Evolutionary conservation across 1,140 invertebrate species (phyloP), one percentile per base, ranked within the genome.

Genomic region (Halictus rubicundus): DNA sequence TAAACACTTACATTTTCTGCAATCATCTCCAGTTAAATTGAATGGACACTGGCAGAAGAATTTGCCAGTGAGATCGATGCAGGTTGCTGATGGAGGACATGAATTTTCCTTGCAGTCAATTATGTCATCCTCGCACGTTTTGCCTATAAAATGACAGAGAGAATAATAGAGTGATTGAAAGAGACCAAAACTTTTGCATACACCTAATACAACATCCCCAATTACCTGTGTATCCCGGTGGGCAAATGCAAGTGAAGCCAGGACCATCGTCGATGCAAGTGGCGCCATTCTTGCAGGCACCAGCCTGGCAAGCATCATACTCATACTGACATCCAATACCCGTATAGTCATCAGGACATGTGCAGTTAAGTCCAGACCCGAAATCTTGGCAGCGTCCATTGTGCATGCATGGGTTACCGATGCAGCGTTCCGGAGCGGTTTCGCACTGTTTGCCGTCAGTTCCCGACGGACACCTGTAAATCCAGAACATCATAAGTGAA

Each of bases 31-130:
- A 71, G 98, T 99, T 81, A 98, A 94, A 90, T 99, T 99, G 92
- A 99, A 98, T 49, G 98, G 98, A 94, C 98, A 99, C 91, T 98
- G 97, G 88, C 98, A 99, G 89, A 98, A 98, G 94, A 98, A 98
- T 89, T 96, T 96, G 84, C 97, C 97, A 63, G 97, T 97, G 23
- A 99, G 94, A 93, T 99, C 98, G 80, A 99, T 97, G 89, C 98
- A 99, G 19, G 96, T 97, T 7, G 98, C 97, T 21, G 97, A 97
- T 68, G 98, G 97, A 61, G 98, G 98, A 91, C 98, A 99, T 0
- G 97, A 98, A 84, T 98, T 98, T 82, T 98, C 97, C 90, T 97
- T 96, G 89, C 98, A 99, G 87, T 99, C 97, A 37, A 96, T 93
- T 74, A 99, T 98, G 89, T 99, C 98, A 88, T 98, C 95, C 88